Conservation (phyloP, 2,888 invertebrate genomes). For the Corbicula japonica region DNA sequence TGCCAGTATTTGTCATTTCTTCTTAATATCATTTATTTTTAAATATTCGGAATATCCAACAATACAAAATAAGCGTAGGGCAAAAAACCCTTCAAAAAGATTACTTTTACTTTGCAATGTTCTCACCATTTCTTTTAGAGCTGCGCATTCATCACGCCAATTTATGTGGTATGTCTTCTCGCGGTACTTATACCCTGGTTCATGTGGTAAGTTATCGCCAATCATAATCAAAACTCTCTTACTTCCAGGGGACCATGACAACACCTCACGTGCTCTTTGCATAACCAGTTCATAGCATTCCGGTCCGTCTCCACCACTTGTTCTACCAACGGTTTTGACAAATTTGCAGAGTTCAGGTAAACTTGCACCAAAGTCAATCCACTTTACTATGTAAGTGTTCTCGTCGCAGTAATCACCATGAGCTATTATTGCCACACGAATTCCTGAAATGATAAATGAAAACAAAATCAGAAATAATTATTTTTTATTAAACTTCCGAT, state of each 20-base stretch:
- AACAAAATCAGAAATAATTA: too few relatives aligned
- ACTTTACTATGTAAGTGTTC: conserved; percentile 77
- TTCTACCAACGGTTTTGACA: conserved; percentile 73
- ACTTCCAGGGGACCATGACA: conserved; percentile 80
- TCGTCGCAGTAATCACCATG: conserved; percentile 83
- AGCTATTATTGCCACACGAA: conserved; percentile 79
- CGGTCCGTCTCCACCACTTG: conserved; percentile 79
- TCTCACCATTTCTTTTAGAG: conserved; percentile 69
- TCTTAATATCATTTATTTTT: too few relatives aligned
- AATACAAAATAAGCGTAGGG: too few relatives aligned
- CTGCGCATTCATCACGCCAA: conserved; percentile 74
- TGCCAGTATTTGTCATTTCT: too few relatives aligned
- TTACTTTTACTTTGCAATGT: not conserved
- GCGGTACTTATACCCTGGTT: conserved; percentile 65
- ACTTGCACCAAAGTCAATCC: conserved; percentile 78
- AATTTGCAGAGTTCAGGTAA: conserved; percentile 75
- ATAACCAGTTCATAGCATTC: conserved; percentile 84
- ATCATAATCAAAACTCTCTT: conserved; percentile 80
- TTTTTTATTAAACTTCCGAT: too few relatives aligned
- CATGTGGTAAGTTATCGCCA: conserved; percentile 79
- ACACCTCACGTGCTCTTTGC: conserved; percentile 70
- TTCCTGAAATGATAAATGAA: conserved; percentile 70
- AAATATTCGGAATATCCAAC: too few relatives aligned
- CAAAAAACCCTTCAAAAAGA: too few relatives aligned
- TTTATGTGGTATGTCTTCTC: conserved; percentile 74